phyloP scores from a whole-genome alignment of 2,888 invertebrate species.

The Cryptocephalus primarius region DNA sequence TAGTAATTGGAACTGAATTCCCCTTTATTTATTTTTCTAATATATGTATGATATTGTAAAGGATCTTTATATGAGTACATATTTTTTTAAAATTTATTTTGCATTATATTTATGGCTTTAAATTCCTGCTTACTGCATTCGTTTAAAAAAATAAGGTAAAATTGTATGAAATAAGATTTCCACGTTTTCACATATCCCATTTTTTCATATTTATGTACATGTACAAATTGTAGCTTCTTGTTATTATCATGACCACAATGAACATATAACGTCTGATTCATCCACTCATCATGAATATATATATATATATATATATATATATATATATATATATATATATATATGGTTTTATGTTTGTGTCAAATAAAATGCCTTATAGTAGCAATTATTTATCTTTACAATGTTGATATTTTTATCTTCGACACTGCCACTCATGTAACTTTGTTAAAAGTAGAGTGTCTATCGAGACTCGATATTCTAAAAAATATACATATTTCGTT shows the following conservation, averaged over 20 bases:
- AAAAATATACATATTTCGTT: no score
- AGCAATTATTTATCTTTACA: conserved; percentile 2
- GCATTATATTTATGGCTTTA: conserved; percentile 2
- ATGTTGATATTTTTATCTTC: background rate
- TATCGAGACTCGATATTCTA: no score
- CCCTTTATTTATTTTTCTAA: conserved; percentile 2
- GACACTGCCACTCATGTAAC: conserved; percentile 4
- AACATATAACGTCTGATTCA: background rate
- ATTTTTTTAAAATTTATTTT: conserved; percentile 2
- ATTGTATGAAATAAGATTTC: conserved; percentile 4
- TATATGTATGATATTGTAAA: conserved; percentile 2
- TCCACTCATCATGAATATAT: no score
- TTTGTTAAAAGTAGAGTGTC: background rate
- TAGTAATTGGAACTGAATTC: background rate
- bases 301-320: no score
- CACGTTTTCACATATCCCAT: conserved; percentile 19
- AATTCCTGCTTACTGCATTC: background rate
- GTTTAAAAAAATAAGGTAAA: background rate
- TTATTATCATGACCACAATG: conserved; percentile 8
- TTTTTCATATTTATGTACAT: conserved; percentile 16
- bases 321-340: no score
- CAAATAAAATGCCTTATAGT: conserved; percentile 3
- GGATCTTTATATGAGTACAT: conserved; percentile 1
- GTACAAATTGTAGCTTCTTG: conserved; percentile 15
- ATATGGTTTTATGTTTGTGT: no score